Evolutionary conservation across 1,140 invertebrate genomes (phyloP), one percentile per base, ranked within the genome.

Genomic region (Leptopilina boulardi): DNA sequence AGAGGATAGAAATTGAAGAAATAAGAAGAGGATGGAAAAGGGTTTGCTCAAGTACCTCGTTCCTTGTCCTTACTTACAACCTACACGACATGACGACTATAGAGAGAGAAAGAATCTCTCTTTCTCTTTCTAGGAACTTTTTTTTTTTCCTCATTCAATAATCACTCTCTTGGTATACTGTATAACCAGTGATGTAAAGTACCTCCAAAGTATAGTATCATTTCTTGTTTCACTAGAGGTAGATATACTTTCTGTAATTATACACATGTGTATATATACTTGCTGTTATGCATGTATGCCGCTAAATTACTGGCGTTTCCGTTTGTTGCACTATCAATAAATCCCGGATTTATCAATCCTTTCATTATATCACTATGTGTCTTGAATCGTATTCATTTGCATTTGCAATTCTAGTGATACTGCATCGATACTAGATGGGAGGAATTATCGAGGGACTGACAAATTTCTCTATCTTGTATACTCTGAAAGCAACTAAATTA

Each of bases 51-150:
- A 70, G 74, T 75, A 66, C 74, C 56, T 75, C 59, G 74, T 75
- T 44, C 44, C 74, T 70, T 70, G 59, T 66, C 21, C 74, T 66
- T 75, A 66, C 56, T 47, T 51, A 70, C 75, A 71, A 72, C 75
- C 75, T 77, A 77, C 75, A 70, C 75, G 75, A 77, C 75, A 77
- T 77, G 75, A 77, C 70, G 70, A 54, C 44, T 18, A 56, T n/a
- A 11, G 44, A 30, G 71, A 19, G 41, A 70, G n/a, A 38, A 38
- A 38, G 34, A 6, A 9, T 34, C 5, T 30, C 8, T 10, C 44
- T 71, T 8, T 71, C 70, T 71, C 51, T 56, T 74, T 38, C 73
- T 74, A 54, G 19, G 56, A 74, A 54, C 44, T 42, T 15, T 19
- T 70, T 66, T 66, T 70, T 70, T n/a, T n/a, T n/a, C n/a, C 74